Base-by-base conservation (phyloP, 2,888 invertebrate species). In the Agriopis aurantiaria region DNA sequence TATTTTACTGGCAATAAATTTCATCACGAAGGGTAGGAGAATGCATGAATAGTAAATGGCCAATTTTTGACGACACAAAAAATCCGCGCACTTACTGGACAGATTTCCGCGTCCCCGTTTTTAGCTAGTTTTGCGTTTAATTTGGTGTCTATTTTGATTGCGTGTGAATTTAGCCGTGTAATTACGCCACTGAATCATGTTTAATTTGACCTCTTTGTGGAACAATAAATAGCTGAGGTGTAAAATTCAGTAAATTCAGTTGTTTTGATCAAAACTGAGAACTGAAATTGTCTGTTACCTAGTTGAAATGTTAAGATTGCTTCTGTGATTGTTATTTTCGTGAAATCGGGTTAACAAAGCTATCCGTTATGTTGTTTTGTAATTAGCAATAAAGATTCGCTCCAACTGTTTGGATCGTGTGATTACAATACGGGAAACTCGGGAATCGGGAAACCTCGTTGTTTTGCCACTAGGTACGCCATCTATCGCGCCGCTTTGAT, bases 381-480 rank as follows among this genome's bases (percentile, higher is more conserved):
- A 86, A 87, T 87, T 85, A 85, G 76, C 78, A 78, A 78, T 82
- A 80, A 82, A 84, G 83, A 84, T 83, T 85, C 75, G 73, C 77
- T 45, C 69, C 68, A 77, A 79, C 72, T 65, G 65, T 81, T 52
- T 71, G 67, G 23, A 68, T 73, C 66, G 74, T 79, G 61, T 79
- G 61, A 74, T 69, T 71, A 67, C 53, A 58, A 75, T 69, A 76
- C 69, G 75, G 78, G 75, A 79, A 82, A 74, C 65, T 77, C 69
- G 77, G 77, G 75, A 79, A 64, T 76, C 69, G 77, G 77, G 74
- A 79, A 80, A 82, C 72, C 65, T 76, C 67, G 81, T 85, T 90
- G 87, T 90, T 91, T 88, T 85, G 85, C 64, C 70, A 85, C 89
- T 66, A 72, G 82, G 85, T 74, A 81, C 90, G 91, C 91, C 91